Evolutionary conservation across 1,140 invertebrate genomes (phyloP).

Genomic region (Caenorhabditis tropicalis): DNA sequence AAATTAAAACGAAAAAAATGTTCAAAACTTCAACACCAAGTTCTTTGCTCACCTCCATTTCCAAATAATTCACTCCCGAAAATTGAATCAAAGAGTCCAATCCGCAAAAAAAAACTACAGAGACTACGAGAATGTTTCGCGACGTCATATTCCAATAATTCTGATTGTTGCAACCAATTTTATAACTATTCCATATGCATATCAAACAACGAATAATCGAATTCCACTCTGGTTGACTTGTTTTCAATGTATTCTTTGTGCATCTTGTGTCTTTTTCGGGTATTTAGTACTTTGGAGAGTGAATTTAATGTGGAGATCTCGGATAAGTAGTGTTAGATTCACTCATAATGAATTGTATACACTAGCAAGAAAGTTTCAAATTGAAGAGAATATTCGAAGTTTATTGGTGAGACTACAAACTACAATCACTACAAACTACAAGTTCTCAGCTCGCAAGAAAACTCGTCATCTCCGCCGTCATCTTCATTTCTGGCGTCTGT

Average conservation of each 20-base stretch:
- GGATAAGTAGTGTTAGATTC: not conserved
- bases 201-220: not conserved
- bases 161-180: not conserved
- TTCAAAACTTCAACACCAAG: too few relatives aligned
- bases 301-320: not conserved
- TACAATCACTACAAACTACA: not conserved
- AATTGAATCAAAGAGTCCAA: too few relatives aligned
- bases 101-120: too few relatives aligned
- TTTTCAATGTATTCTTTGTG: not conserved
- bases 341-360: not conserved
- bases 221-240: not conserved
- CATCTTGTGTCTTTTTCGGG: not conserved
- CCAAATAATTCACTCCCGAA: too few relatives aligned
- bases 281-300: not conserved
- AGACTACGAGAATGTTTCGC: not conserved
- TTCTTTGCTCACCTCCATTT: too few relatives aligned
- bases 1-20: too few relatives aligned
- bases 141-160: not conserved
- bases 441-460: not conserved
- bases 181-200: not conserved
- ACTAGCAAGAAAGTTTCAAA: slow-evolving; percentile 9
- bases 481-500: not conserved
- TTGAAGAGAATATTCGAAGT: not conserved
- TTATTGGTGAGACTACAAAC: not conserved
- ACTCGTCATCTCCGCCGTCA: not conserved